Evolutionary conservation across 2,888 invertebrate genomes (phyloP).

Genomic region (Tribolium freemani): DNA sequence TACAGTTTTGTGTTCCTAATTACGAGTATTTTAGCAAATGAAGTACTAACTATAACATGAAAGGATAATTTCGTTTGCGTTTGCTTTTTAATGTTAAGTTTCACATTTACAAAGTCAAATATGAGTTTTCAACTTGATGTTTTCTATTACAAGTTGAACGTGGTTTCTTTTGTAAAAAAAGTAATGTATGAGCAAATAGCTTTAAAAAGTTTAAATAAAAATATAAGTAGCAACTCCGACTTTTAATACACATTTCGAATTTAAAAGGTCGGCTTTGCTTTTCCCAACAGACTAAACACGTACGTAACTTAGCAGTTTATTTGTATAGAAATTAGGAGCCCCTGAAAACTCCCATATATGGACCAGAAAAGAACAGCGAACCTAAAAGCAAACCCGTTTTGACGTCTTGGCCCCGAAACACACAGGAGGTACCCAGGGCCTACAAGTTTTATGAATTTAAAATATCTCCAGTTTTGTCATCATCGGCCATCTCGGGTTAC

Average conservation of each 20-base stretch:
- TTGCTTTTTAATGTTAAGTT: not conserved
- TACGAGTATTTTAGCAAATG: too few species aligned
- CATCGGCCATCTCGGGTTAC: conserved; percentile 60
- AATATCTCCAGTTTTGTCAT: conserved; percentile 57
- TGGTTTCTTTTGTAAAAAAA: not conserved
- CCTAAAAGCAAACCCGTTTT: conserved; percentile 19
- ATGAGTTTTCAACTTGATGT: not conserved
- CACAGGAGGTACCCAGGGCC: conserved; percentile 15
- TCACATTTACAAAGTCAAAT: not conserved
- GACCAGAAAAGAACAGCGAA: conserved; percentile 2
- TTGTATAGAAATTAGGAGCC: conserved; percentile 15
- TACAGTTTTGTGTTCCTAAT: too few species aligned
- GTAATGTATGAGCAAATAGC: not conserved
- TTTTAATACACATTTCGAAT: not conserved
- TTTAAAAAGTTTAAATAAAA: not conserved
- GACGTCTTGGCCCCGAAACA: conserved; percentile 9
- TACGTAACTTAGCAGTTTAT: conserved; percentile 19
- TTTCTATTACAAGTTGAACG: not conserved
- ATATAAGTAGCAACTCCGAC: too few species aligned
- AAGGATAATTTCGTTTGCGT: too few species aligned
- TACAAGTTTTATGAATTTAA: conserved; percentile 48
- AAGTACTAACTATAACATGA: too few species aligned
- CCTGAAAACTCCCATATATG: conserved; percentile 7
- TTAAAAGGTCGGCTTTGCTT: not conserved
- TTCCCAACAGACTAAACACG: conserved; percentile 21